Conservation (phyloP, 2,888 invertebrate genomes). For the Callosobruchus maculatus region DNA sequence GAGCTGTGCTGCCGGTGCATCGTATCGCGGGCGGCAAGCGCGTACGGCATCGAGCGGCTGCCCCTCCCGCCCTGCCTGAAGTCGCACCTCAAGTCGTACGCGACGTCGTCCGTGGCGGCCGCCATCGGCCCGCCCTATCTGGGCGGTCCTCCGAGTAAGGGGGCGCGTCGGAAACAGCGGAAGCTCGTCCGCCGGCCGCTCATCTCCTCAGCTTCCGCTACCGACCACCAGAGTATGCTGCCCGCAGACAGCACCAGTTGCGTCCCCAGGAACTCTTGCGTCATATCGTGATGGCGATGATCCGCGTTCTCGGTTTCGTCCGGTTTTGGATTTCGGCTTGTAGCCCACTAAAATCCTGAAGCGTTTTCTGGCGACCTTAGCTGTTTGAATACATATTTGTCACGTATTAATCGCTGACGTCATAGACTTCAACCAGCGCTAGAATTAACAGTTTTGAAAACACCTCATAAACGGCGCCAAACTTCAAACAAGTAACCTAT, state of each 20-base stretch:
- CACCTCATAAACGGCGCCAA: too few species aligned
- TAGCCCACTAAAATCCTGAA: too few species aligned
- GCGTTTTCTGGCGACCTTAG: too few species aligned
- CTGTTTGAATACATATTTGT: too few species aligned
- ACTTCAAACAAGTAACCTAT: too few species aligned
- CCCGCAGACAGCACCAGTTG: constrained; percentile 40
- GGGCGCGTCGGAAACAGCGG: constrained; percentile 37
- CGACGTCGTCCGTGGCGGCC: constrained; percentile 60
- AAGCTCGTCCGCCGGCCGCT: too few species aligned
- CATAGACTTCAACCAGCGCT: too few species aligned
- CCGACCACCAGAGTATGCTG: constrained; percentile 41
- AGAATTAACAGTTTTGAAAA: too few species aligned
- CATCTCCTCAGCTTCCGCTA: too few species aligned
- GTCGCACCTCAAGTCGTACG: constrained; percentile 92
- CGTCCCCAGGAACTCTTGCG: constrained; percentile 47
- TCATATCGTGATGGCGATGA: constrained; percentile 42
- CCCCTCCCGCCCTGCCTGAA: constrained; percentile 87
- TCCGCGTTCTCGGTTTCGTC: too few species aligned
- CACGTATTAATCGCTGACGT: too few species aligned
- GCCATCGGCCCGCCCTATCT: constrained; percentile 34
- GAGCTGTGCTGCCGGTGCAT: constrained; percentile 94
- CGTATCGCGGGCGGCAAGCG: constrained; percentile 89
- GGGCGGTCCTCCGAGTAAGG: constrained; percentile 42
- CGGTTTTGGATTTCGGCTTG: too few species aligned
- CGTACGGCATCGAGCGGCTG: constrained; percentile 91